Conservation (phyloP, 2,888 invertebrate genomes). For the Xanthia icteritia region DNA sequence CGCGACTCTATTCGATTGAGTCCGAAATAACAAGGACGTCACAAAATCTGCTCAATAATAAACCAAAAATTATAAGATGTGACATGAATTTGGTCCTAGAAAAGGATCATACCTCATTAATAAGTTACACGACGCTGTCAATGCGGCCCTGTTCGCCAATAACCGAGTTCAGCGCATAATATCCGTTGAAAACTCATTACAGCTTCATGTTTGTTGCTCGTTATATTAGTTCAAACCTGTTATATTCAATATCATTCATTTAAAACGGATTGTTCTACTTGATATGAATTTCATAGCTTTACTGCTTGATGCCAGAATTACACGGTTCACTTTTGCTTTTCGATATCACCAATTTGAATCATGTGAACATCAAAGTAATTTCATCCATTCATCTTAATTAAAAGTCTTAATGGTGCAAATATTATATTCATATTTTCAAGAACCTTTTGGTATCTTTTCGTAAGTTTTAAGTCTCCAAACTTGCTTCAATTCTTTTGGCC, state of each 20-base stretch:
- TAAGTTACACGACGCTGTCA: background rate
- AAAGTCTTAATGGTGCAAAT: background rate
- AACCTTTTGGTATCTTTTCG: background rate
- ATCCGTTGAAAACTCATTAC: slow-evolving; percentile 45
- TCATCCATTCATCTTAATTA: background rate
- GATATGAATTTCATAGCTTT: background rate
- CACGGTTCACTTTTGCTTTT: background rate
- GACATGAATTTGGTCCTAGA: background rate
- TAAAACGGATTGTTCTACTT: slow-evolving; percentile 14
- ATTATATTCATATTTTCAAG: background rate
- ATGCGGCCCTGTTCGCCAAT: slow-evolving; percentile 15
- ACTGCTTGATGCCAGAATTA: background rate
- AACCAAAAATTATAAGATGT: background rate
- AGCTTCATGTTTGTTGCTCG: slow-evolving; percentile 18
- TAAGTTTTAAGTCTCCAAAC: background rate
- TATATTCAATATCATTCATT: slow-evolving; percentile 12
- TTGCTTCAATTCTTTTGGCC: background rate
- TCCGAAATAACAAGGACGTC: background rate
- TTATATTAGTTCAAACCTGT: slow-evolving; percentile 14
- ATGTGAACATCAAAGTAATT: background rate
- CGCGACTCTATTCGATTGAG: background rate
- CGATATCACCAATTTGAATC: background rate
- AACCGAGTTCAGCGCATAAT: slow-evolving; percentile 22
- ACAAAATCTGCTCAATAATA: background rate
- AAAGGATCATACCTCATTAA: background rate